Base-by-base conservation (phyloP, 2,888 invertebrate species). In the Beris chalybata region DNA sequence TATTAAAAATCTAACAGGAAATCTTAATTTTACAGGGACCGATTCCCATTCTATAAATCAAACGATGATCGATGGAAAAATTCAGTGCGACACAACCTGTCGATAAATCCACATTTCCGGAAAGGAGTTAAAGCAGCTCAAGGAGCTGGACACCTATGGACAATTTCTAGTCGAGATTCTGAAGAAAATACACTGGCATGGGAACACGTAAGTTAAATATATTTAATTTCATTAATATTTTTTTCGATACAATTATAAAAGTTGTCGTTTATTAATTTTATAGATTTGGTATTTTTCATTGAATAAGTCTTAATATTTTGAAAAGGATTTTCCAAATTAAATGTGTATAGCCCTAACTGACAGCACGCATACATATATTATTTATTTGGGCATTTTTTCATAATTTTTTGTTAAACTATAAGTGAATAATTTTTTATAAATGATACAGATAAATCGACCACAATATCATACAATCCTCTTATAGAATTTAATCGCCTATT, bases 11-110 rank as follows among this genome's bases (percentile, higher is more conserved):
- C 22, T 22, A 22, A 22, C 22, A 2, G 3, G 22, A 22, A 22
- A 22, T 22, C 22, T 22, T 38, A 13, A 13, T 48, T 48, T 52
- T 52, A 12, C 43, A 94, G 94, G 4, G 92, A 92, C 75, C 91
- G 90, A 68, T 94, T 92, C 80, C 92, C 93, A 0, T 94, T 87
- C 78, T 95, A 92, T 83, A 92, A 92, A 77, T 90, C 91, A 48
- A 91, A 92, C 75, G 94, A 95, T 74, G 94, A 94, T 77, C 87
- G 93, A 74, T 94, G 94, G 94, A 95, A 95, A 81, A 95, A 95
- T 77, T 94, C 93, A 0, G 93, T 95, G 1, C 84, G 94, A 71
- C 94, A 94, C 80, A 95, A 95, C 79, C 82, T 95, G 13, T 93
- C 93, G 44, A 95, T 95, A 76, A 95, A 94, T 81, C 94, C 94